Evolutionary conservation across 2,797 vertebrate genomes (phyloP).

Genomic region (Enteromius treurensis): DNA sequence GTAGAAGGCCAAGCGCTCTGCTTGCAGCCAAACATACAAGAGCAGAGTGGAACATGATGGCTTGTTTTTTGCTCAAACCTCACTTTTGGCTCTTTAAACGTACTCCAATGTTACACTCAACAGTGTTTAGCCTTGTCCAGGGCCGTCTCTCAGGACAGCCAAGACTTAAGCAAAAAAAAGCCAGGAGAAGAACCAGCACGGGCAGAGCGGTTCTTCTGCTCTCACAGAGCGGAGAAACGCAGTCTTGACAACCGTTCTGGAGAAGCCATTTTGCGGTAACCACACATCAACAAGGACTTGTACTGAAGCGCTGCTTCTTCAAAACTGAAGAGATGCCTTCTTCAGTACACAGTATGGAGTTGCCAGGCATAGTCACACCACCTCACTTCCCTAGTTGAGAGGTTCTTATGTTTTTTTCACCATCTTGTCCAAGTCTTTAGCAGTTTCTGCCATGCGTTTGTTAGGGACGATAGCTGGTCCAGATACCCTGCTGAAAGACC

Average conservation of each 20-base stretch:
- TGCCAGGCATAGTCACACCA: constrained; percentile 7
- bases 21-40: constrained; percentile 41
- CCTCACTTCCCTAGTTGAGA: constrained; percentile 2
- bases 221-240: constrained; percentile 26
- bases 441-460: constrained; percentile 42
- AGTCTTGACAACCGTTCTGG: constrained; percentile 18
- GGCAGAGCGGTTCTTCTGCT: constrained; percentile 31
- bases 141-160: background rate
- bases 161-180: constrained; percentile 47
- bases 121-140: constrained; percentile 21
- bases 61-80: constrained; percentile 48
- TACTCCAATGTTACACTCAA: constrained; percentile 28
- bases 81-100: constrained; percentile 32
- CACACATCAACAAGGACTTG: background rate
- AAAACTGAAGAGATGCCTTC: constrained; percentile 18
- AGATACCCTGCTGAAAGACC: constrained; percentile 32
- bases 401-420: background rate
- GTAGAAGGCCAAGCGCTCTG: constrained; percentile 27
- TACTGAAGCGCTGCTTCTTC: constrained; percentile 31
- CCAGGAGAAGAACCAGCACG: constrained; percentile 34
- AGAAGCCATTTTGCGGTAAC: background rate
- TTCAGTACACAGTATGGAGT: constrained; percentile 27
- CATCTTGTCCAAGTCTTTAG: background rate
- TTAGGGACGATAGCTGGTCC: constrained; percentile 30
- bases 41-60: constrained; percentile 43